Evolutionary conservation across 1,140 invertebrate genomes (phyloP).

Genomic region (Eulimnadia texana): DNA sequence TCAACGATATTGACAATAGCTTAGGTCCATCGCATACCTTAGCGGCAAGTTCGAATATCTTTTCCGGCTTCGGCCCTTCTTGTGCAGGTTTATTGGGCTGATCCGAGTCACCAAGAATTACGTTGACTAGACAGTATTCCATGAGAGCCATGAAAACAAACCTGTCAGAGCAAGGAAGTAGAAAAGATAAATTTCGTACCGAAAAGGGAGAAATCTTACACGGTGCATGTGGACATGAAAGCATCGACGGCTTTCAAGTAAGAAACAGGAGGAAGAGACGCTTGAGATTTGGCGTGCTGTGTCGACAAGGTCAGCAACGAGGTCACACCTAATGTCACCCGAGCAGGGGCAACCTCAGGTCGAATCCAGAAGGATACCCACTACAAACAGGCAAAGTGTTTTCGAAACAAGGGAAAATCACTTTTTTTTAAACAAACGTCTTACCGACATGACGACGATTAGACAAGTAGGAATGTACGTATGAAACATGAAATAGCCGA

Average conservation of each 20-base stretch:
- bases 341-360: constrained; percentile 68
- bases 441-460: constrained; percentile 66
- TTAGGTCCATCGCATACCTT: constrained; percentile 24
- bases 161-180: too few species aligned
- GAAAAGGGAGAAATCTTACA: constrained; percentile 36
- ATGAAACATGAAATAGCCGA: constrained; percentile 76
- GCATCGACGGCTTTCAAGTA: constrained; percentile 79
- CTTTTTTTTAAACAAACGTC: constrained; percentile 1
- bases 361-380: constrained; percentile 33
- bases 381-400: constrained; percentile 28
- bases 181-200: neutral
- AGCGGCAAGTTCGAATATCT: constrained; percentile 38
- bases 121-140: constrained; percentile 85
- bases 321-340: constrained; percentile 79
- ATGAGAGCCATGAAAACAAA: constrained; percentile 87
- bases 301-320: constrained; percentile 77
- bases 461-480: constrained; percentile 74
- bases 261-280: constrained; percentile 71
- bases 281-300: constrained; percentile 79
- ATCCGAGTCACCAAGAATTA: constrained; percentile 61
- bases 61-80: constrained; percentile 31
- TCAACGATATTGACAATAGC: constrained; percentile 1
- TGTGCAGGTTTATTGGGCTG: constrained; percentile 29
- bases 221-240: constrained; percentile 79
- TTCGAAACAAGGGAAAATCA: neutral